Conservation (phyloP, 2,888 invertebrate species). For the Dryococelus australis region DNA sequence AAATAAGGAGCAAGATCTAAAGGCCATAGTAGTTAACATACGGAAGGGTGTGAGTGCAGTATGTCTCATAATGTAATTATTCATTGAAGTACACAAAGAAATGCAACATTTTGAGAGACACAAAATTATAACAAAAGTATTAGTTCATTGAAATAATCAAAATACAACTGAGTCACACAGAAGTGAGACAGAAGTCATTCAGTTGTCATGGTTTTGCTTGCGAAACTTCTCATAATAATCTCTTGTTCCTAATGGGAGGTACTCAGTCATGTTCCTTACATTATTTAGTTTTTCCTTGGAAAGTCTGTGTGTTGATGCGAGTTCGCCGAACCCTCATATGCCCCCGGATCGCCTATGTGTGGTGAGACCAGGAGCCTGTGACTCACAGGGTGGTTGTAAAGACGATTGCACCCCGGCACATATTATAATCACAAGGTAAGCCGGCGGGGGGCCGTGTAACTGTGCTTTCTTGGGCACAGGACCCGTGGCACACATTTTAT, state of each 20-base stretch:
- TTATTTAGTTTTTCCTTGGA: background rate
- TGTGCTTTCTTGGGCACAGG: too few relatives aligned
- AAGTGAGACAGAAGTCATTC: background rate
- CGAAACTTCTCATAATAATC: background rate
- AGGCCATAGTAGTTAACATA: background rate
- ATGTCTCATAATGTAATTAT: background rate
- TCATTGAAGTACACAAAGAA: background rate
- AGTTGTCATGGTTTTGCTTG: background rate
- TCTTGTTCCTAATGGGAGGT: background rate
- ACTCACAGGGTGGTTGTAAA: too few relatives aligned
- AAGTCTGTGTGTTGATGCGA: background rate
- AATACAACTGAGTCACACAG: too few relatives aligned
- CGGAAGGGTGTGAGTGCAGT: background rate
- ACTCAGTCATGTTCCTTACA: background rate
- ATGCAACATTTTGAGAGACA: background rate
- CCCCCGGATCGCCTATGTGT: too few relatives aligned
- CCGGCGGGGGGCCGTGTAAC: too few relatives aligned
- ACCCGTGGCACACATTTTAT: too few relatives aligned
- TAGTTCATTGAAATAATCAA: too few relatives aligned
- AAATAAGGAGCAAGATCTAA: background rate
- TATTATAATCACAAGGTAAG: too few relatives aligned
- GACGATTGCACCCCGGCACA: too few relatives aligned
- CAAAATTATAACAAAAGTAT: too few relatives aligned
- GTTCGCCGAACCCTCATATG: too few relatives aligned
- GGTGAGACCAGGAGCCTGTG: too few relatives aligned